Base-by-base conservation (phyloP, 2,888 invertebrate genomes). In the Sesia apiformis region DNA sequence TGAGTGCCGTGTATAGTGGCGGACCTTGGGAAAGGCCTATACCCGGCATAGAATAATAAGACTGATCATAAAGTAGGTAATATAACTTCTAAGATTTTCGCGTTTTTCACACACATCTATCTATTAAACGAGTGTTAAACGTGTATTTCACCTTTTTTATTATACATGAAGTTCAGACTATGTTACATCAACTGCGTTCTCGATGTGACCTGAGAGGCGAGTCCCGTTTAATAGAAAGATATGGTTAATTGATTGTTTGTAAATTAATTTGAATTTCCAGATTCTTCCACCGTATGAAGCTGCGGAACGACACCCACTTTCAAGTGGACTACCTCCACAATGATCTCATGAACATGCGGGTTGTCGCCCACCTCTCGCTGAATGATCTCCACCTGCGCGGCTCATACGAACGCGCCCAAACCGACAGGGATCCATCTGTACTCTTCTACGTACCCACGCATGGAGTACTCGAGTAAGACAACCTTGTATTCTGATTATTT, bases 211-310 rank as follows among this genome's bases (percentile, higher is more conserved):
- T 41, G 41, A 41, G 41, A 41, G 3, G 41, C 41, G 41, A 41
- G 41, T 41, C 1, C 41, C 7, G 41, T 41, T 41, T 41, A 41
- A 41, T 41, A 41, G 7, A 6, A 41, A 41, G 7, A 41, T 41
- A 41, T 5, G 5, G 3, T 41, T 5, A 6, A 41, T 7, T 3
- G 5, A 5, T 5, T 41, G 41, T 7, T 41, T 41, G 23, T 23
- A 23, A 23, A 23, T 23, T 23, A 23, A 23, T 23, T 23, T 43
- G 7, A n/a, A 40, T 46, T 50, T 42, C 5, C 60, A 86, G 87
- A 39, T 84, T 85, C 61, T 84, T 87, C 65, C 79, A 84, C 55
- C 84, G 87, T 38, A 69, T 86, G 74, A 85, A 84, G 56, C 76
- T 87, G 0, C 81, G 85, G 0, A 84, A 85, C 69, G 61, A 75